phyloP scores from a whole-genome alignment of 2,888 invertebrate genomes.

The Tetanocera ferruginea region DNA sequence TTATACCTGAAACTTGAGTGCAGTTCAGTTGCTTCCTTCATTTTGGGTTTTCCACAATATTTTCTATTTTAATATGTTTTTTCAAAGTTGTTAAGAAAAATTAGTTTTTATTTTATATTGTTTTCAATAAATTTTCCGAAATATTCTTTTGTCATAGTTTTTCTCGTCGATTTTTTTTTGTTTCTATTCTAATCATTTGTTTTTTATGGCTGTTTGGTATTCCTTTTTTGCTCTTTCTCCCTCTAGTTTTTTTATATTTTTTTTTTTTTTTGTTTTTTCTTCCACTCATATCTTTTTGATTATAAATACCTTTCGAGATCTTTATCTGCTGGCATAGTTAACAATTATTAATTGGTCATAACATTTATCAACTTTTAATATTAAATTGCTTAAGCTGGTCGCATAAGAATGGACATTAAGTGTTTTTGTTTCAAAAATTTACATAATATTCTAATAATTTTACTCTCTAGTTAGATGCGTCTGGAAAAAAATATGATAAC shows the following conservation, averaged over 20 bases:
- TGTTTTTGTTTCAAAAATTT: constrained; percentile 1
- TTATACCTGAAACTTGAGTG: background rate
- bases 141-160: constrained; percentile 3
- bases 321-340: constrained; percentile 39
- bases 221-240: background rate
- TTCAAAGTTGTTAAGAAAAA: constrained; percentile 15
- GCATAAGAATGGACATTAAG: background rate
- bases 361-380: constrained; percentile 50
- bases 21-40: background rate
- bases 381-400: background rate
- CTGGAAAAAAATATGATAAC: constrained; percentile 11
- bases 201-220: background rate
- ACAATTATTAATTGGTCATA: constrained; percentile 56
- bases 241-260: background rate
- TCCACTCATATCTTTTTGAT: background rate
- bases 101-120: constrained; percentile 25
- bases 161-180: background rate
- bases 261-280: background rate
- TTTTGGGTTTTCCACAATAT: background rate
- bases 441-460: constrained; percentile 31
- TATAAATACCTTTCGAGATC: constrained; percentile 34
- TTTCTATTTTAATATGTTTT: background rate
- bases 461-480: background rate
- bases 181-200: background rate
- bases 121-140: constrained; percentile 22